A percentile compares a stretch with the other conserved stretches of the same genome.
These are phyloP conservation scores for Gorilla gorilla DNA, from an alignment of 2,113 vertebrate species.

Conservation along the genomic window DNA sequence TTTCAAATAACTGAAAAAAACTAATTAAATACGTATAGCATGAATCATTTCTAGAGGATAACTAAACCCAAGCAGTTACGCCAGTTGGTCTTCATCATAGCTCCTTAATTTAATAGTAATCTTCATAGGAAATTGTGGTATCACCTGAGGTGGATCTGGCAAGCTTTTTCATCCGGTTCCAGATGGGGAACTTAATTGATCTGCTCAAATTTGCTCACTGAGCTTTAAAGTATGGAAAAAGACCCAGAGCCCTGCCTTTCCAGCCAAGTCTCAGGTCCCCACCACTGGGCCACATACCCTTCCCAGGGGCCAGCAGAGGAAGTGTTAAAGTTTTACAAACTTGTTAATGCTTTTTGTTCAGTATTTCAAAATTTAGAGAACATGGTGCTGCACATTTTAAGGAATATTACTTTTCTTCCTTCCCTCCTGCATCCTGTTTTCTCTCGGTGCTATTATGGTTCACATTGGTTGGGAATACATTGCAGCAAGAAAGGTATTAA, in stretches of 20 bases:
- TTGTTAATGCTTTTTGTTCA: not conserved
- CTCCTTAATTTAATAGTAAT: constrained; percentile 24
- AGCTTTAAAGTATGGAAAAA: not conserved
- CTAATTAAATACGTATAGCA: constrained; percentile 39
- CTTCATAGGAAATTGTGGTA: not conserved
- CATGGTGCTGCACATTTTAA: not conserved
- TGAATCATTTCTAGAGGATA: constrained; percentile 43
- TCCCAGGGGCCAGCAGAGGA: not conserved
- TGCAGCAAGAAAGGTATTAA: not conserved
- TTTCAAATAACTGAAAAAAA: constrained; percentile 39
- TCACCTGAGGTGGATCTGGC: not conserved
- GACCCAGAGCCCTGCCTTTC: not conserved
- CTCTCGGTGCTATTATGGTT: not conserved
- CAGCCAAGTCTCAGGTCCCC: not conserved
- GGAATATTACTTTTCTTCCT: not conserved
- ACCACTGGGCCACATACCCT: not conserved
- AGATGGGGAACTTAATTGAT: constrained; percentile 31
- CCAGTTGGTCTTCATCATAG: constrained; percentile 21
- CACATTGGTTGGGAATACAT: not conserved
- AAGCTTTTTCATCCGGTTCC: not conserved
- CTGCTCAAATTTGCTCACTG: constrained; percentile 15
- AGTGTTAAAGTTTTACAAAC: not conserved
- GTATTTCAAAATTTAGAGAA: not conserved
- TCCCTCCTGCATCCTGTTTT: not conserved
- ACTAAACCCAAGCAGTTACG: not conserved